Evolutionary conservation across 1,140 invertebrate genomes (phyloP), one percentile per base, ranked within the genome.

Genomic region (Asobara japonica): DNA sequence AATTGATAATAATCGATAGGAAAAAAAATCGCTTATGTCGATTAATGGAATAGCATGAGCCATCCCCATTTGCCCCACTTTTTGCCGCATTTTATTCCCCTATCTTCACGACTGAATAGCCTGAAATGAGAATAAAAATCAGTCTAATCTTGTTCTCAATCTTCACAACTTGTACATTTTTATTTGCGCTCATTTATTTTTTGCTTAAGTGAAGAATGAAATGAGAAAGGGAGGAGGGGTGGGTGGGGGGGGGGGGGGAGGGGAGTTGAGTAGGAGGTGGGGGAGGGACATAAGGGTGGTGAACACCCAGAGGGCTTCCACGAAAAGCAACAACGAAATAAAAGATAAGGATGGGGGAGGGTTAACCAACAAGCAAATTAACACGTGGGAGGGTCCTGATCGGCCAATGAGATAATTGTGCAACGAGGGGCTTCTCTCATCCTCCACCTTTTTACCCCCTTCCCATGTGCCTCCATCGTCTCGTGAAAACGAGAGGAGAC

Each of bases 361-460:
- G 79, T 83, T 83, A 86, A 87, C 85, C 86, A 87, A 86, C 84
- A 87, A 86, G 86, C 85, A 86, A 87, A 87, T 86, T 87, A 87
- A 86, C 86, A 86, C 85, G 84, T 83, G 80, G 81, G 83, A 83
- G 81, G 81, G 79, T 79, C 78, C 76, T 62, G 83, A 84, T 84
- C 80, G 78, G 75, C 76, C 78, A 84, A 78, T 79, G 74, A 80
- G 86, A 87, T 86, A 83, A 84, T 83, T 83, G 81, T 78, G 81
- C 78, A 74, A 72, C 74, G 64, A 68, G 72, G 65, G 67, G 66
- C 66, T 70, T 48, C 74, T 66, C 67, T 25, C 45, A 60, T 67
- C 61, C 27, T 71, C 64, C 62, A 31, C 45, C 8, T 41, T 70
- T 31, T 65, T n/a, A 60, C 1, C 41, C 41, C 18, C 33, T 68